A percentile compares a stretch with the other conserved stretches of the same genome.
phyloP scores from a whole-genome alignment of 2,797 vertebrate species.

The Xiphorhynchus erythropygius region DNA sequence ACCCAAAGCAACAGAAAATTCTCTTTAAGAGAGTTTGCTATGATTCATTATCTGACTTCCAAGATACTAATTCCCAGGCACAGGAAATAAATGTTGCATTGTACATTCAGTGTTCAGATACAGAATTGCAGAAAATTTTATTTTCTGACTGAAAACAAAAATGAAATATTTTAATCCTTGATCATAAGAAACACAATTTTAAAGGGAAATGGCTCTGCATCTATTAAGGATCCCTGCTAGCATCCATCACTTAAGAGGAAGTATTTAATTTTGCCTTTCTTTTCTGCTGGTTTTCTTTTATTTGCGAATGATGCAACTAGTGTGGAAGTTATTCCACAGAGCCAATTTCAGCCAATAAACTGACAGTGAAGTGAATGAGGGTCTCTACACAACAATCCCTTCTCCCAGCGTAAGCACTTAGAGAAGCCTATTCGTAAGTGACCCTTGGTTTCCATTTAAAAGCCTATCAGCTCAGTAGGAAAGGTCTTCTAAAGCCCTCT shows the following conservation, averaged over 20 bases:
- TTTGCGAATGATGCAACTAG: neutral
- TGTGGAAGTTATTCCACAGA: neutral
- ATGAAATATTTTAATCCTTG: neutral
- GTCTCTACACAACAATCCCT: neutral
- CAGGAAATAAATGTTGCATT: neutral
- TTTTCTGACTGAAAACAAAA: neutral
- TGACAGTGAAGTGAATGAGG: neutral
- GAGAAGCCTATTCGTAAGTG: neutral
- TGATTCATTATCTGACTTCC: neutral
- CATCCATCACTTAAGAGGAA: neutral
- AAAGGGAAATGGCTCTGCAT: neutral
- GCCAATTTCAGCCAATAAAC: neutral
- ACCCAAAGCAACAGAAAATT: neutral
- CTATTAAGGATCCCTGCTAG: neutral
- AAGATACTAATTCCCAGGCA: neutral
- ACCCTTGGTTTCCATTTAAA: conserved; percentile 1
- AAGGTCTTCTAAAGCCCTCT: conserved; percentile 3
- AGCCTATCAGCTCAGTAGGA: conserved; percentile 1
- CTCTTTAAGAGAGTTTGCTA: neutral
- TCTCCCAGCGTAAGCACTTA: neutral
- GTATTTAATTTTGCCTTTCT: neutral
- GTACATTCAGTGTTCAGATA: neutral
- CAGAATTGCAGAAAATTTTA: neutral
- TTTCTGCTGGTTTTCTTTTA: neutral
- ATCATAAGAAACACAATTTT: neutral